Conservation (phyloP, 2,888 invertebrate genomes). For the Trypoxylon attenuatum region DNA sequence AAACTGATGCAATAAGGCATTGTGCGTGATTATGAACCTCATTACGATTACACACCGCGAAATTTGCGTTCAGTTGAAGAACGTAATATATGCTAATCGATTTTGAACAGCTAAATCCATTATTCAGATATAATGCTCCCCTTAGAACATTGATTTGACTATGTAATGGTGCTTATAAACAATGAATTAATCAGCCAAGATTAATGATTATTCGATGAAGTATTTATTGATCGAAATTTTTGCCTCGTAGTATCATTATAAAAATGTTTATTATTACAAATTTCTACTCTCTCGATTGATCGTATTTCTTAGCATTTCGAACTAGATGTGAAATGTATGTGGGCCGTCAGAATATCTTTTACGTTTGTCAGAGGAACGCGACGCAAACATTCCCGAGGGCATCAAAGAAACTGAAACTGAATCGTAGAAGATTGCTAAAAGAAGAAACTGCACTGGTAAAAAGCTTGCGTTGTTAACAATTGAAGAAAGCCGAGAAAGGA, state of each 20-base stretch:
- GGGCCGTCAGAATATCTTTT: no score
- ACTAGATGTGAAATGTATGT: no score
- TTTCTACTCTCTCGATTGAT: no score
- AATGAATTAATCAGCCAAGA: not conserved
- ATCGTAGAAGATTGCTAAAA: no score
- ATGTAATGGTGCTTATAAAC: slow-evolving; percentile 3
- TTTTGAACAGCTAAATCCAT: slow-evolving; percentile 27
- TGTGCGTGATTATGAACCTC: slow-evolving; percentile 21
- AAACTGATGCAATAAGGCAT: slow-evolving; percentile 11
- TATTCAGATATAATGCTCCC: not conserved
- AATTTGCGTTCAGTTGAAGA: slow-evolving; percentile 12
- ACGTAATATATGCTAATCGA: slow-evolving; percentile 27
- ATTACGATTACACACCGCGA: not conserved
- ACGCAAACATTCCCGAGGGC: no score
- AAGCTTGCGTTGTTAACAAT: slow-evolving; percentile 36
- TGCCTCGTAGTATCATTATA: no score
- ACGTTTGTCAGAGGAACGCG: no score
- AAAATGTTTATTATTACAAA: no score
- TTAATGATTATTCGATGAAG: no score
- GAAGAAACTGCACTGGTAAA: slow-evolving; percentile 23
- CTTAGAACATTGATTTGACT: slow-evolving; percentile 28
- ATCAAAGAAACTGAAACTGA: no score
- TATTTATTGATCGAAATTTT: no score
- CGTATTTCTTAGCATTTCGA: no score
- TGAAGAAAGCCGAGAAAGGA: slow-evolving; percentile 6